These are phyloP conservation scores for Caiman crocodilus DNA, from an alignment of 2,797 vertebrate genomes.

Conservation along the genomic window DNA sequence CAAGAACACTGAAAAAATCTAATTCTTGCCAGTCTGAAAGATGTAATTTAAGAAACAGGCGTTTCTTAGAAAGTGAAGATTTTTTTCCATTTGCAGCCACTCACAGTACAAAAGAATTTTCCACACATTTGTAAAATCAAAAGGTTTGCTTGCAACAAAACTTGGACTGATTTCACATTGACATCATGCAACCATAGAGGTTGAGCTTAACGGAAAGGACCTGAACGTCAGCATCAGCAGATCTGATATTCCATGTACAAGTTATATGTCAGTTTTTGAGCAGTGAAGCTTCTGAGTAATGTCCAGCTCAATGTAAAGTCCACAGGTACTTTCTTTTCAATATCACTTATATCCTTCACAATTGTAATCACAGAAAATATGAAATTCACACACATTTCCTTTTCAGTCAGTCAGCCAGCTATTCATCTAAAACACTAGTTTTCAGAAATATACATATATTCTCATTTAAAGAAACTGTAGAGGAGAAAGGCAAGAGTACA, in stretches of 20 bases:
- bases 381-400: conserved; percentile 1
- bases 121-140: neutral
- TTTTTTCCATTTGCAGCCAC: neutral
- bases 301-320: neutral
- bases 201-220: neutral
- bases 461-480: neutral
- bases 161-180: neutral
- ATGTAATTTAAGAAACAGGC: conserved; percentile 6
- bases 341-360: neutral
- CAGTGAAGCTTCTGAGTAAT: conserved; percentile 27
- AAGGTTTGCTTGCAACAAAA: neutral
- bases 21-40: neutral
- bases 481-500: neutral
- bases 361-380: neutral
- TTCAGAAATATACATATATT: neutral
- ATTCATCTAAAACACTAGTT: neutral
- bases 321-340: conserved; percentile 16
- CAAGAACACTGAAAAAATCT: neutral
- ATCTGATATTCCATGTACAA: neutral
- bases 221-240: neutral
- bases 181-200: neutral
- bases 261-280: neutral
- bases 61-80: neutral
- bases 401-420: neutral
- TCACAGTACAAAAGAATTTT: too few relatives aligned